Percentiles rank a stretch among this genome's conserved stretches.
Evolutionary conservation across 2,888 invertebrate species (phyloP).

Genomic region (Baronia brevicornis): DNA sequence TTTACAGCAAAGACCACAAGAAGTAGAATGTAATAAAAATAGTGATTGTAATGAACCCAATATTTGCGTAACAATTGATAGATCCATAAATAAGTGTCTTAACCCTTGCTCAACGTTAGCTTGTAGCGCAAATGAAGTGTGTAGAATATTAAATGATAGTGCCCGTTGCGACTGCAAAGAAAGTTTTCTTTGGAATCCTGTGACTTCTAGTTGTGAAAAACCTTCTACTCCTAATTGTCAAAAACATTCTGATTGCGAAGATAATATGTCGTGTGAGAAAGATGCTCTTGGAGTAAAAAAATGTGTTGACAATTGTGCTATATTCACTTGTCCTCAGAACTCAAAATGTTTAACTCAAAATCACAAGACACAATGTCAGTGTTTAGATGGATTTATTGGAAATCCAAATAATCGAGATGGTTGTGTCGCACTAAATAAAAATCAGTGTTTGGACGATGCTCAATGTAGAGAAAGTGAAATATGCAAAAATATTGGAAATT

Average conservation of each 20-base stretch:
- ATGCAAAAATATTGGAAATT: conserved; percentile 79
- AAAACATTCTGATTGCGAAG: conserved; percentile 81
- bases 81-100: conserved; percentile 81
- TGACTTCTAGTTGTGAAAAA: conserved; percentile 87
- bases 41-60: conserved; percentile 83
- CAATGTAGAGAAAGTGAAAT: conserved; percentile 90
- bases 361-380: conserved; percentile 88
- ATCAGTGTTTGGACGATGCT: conserved; percentile 85
- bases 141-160: conserved; percentile 81
- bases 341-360: conserved; percentile 84
- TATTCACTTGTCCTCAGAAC: conserved; percentile 89
- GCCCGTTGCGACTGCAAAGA: conserved; percentile 88
- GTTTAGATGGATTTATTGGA: conserved; percentile 87
- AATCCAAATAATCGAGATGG: conserved; percentile 93
- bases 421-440: conserved; percentile 82
- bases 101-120: conserved; percentile 87
- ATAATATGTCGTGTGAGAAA: conserved; percentile 83
- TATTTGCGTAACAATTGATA: conserved; percentile 80
- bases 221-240: conserved; percentile 90
- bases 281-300: conserved; percentile 90
- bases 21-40: conserved; percentile 79
- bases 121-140: conserved; percentile 88
- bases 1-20: conserved; percentile 76
- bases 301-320: conserved; percentile 85
- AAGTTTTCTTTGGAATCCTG: conserved; percentile 88